These are phyloP conservation scores for Nomada ferruginata DNA, from an alignment of 2,888 invertebrate species.

Conservation along the genomic window DNA sequence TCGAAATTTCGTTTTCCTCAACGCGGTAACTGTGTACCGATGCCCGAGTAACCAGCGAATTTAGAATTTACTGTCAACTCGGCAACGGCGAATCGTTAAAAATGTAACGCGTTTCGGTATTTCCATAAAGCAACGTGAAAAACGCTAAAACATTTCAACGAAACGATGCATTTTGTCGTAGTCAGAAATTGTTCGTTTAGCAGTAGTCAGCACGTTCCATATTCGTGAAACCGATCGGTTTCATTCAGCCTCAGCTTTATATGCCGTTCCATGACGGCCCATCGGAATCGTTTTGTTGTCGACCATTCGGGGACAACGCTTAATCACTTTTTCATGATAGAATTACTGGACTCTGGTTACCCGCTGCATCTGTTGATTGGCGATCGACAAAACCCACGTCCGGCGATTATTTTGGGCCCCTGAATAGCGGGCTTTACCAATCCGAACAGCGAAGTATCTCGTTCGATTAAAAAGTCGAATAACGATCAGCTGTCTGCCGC, in stretches of 20 bases:
- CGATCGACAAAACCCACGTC: not conserved
- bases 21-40: not conserved
- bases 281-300: not conserved
- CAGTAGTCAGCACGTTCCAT: not conserved
- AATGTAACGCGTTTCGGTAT: not conserved
- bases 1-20: not conserved
- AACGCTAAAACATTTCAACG: not conserved
- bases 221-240: not conserved
- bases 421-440: not conserved
- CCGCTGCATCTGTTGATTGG: not conserved
- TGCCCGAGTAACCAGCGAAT: not conserved
- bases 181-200: not conserved
- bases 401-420: too few species aligned
- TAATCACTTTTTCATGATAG: not conserved
- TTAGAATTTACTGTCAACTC: too few species aligned
- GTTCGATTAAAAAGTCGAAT: not conserved
- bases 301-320: not conserved
- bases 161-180: not conserved
- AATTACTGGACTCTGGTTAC: constrained; percentile 13
- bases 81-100: too few species aligned
- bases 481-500: too few species aligned
- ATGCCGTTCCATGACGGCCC: not conserved
- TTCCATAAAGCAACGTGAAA: constrained; percentile 1
- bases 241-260: constrained; percentile 6
- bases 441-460: not conserved